Conservation (phyloP, 2,113 vertebrate species). For the Ovis aries region DNA sequence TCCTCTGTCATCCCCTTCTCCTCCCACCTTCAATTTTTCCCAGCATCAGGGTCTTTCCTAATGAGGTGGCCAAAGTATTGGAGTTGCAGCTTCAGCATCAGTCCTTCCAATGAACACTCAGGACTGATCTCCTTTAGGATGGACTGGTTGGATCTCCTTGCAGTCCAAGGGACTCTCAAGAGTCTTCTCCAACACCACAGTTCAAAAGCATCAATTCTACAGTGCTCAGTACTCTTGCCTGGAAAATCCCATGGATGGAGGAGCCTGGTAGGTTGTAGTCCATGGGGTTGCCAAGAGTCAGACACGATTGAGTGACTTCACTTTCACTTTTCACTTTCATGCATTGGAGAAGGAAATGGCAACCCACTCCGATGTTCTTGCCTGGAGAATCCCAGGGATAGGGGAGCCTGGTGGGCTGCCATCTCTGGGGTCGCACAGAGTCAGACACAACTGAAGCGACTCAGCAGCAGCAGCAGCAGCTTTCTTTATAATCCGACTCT, state of each 20-base stretch:
- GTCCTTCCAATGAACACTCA: not conserved
- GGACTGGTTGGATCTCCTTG: not conserved
- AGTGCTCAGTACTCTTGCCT: not conserved
- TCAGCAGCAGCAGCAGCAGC: not conserved
- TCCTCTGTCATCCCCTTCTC: not conserved
- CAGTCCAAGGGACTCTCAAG: not conserved
- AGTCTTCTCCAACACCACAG: not conserved
- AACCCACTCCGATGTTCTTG: no score
- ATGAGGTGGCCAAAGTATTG: not conserved
- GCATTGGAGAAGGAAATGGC: no score
- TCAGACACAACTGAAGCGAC: no score
- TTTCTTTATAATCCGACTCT: not conserved
- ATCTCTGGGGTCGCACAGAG: no score
- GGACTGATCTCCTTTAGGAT: not conserved
- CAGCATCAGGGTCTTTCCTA: not conserved
- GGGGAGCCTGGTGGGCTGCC: no score
- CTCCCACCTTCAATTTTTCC: not conserved
- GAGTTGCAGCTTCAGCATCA: not conserved
- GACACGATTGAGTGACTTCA: no score
- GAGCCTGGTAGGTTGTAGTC: no score
- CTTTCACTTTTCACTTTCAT: no score
- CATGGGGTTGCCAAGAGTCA: no score
- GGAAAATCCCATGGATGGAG: no score
- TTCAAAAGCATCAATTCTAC: not conserved
- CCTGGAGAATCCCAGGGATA: no score